phyloP scores from a whole-genome alignment of 2,113 vertebrate genomes.

The Nanorana parkeri region DNA sequence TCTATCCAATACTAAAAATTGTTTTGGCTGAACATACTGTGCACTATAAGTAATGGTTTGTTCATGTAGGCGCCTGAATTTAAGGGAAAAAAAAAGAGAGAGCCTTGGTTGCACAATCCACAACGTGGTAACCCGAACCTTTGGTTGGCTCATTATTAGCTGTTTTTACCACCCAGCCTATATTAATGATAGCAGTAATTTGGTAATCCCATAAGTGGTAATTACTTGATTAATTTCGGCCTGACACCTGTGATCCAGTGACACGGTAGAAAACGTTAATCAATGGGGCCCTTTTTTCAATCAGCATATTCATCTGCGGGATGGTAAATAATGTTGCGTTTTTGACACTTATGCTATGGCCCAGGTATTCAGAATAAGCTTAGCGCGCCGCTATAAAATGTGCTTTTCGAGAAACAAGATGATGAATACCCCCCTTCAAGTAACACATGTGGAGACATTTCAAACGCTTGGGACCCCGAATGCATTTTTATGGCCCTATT shows the following conservation, averaged over 20 bases:
- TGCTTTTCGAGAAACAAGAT: slow-evolving; percentile 27
- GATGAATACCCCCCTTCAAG: slow-evolving; percentile 52
- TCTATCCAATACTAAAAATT: too few relatives aligned
- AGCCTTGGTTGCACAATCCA: slow-evolving; percentile 2
- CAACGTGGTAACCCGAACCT: neutral
- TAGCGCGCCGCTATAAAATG: slow-evolving; percentile 46
- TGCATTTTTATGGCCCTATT: slow-evolving; percentile 50
- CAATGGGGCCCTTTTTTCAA: slow-evolving; percentile 38
- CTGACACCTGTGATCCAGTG: slow-evolving; percentile 25
- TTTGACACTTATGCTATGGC: slow-evolving; percentile 57
- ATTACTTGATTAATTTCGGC: slow-evolving; percentile 34
- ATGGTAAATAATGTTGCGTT: slow-evolving; percentile 46
- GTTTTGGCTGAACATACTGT: too few relatives aligned
- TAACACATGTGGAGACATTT: slow-evolving; percentile 48
- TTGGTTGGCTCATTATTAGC: slow-evolving; percentile 12
- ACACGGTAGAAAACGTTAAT: neutral
- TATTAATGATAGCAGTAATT: slow-evolving; percentile 41
- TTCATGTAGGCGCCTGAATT: too few relatives aligned
- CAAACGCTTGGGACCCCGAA: slow-evolving; percentile 19
- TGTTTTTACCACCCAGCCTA: slow-evolving; percentile 32
- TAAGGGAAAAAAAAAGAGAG: too few relatives aligned
- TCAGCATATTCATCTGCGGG: slow-evolving; percentile 46
- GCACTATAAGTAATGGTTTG: too few relatives aligned
- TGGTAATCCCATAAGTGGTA: slow-evolving; percentile 30
- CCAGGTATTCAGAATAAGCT: slow-evolving; percentile 49